Evolutionary conservation across 2,113 vertebrate species (phyloP).

Genomic region (Perca flavescens): DNA sequence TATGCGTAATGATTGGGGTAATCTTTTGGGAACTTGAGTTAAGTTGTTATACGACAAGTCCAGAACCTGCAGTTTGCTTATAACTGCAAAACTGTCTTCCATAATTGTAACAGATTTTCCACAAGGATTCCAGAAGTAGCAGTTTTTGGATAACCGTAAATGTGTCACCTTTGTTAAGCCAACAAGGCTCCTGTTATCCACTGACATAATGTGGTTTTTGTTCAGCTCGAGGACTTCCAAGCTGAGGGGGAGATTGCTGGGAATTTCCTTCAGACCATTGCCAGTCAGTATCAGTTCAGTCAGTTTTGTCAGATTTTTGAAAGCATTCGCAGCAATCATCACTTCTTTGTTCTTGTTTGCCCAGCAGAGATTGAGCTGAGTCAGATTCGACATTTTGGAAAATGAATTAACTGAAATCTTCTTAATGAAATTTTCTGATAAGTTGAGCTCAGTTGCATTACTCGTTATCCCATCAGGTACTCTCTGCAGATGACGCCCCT

Average conservation of each 20-base stretch:
- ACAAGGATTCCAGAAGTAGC: conserved; percentile 72
- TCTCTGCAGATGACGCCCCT: conserved; percentile 47
- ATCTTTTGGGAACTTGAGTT: conserved; percentile 67
- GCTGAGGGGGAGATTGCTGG: conserved; percentile 61
- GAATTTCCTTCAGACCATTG: conserved; percentile 55
- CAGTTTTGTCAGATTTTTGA: conserved; percentile 78
- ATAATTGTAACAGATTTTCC: background rate
- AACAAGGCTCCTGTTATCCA: conserved; percentile 55
- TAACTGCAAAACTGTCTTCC: conserved; percentile 53
- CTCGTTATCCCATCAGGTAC: conserved; percentile 76
- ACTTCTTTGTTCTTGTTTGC: conserved; percentile 16
- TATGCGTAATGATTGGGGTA: conserved; percentile 44
- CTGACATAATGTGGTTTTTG: conserved; percentile 62
- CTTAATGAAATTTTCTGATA: conserved; percentile 82
- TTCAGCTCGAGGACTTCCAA: conserved; percentile 55
- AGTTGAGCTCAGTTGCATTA: conserved; percentile 77
- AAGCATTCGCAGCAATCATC: conserved; percentile 45
- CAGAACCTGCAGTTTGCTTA: conserved; percentile 55
- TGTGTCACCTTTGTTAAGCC: conserved; percentile 59
- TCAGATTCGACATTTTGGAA: conserved; percentile 73
- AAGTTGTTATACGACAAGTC: conserved; percentile 79
- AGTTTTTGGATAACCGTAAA: conserved; percentile 70
- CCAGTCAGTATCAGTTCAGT: conserved; percentile 56
- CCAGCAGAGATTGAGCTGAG: conserved; percentile 69
- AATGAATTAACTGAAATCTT: conserved; percentile 69